Evolutionary conservation across 2,797 vertebrate genomes (phyloP).

Genomic region (Leucoraja ocellata): DNA sequence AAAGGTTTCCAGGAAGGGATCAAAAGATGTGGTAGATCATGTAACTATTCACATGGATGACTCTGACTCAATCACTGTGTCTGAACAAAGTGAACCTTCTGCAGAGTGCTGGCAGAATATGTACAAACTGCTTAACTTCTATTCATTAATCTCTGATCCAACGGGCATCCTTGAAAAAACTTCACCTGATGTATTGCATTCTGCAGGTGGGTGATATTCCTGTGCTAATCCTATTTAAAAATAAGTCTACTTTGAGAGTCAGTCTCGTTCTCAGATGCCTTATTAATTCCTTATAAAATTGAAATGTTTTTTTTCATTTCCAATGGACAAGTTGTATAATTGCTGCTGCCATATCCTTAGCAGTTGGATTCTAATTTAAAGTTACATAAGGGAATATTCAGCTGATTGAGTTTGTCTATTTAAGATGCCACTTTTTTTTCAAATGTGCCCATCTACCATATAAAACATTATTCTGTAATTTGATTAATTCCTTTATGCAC

Average conservation of each 20-base stretch:
- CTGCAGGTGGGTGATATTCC: constrained; percentile 55
- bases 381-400: not conserved
- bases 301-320: not conserved
- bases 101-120: constrained; percentile 99
- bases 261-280: not conserved
- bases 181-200: constrained; percentile 70
- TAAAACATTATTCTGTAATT: not conserved
- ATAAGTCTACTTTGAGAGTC: not conserved
- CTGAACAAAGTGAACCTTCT: constrained; percentile 93
- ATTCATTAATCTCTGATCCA: constrained; percentile 95
- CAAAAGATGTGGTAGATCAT: constrained; percentile 89
- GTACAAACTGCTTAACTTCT: constrained; percentile 98
- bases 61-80: constrained; percentile 95
- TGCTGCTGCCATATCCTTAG: not conserved
- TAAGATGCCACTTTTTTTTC: not conserved
- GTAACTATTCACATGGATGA: constrained; percentile 95
- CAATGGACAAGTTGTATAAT: not conserved
- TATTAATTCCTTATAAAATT: not conserved
- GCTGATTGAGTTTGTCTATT: not conserved
- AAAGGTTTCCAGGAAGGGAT: constrained; percentile 89
- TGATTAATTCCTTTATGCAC: not conserved
- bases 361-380: not conserved
- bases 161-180: constrained; percentile 91
- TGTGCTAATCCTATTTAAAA: constrained; percentile 2
- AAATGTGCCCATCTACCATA: not conserved